phyloP scores from a whole-genome alignment of 30 jellyfish, hydroid and myxozoan species.

The Turritopsis dohrnii region DNA sequence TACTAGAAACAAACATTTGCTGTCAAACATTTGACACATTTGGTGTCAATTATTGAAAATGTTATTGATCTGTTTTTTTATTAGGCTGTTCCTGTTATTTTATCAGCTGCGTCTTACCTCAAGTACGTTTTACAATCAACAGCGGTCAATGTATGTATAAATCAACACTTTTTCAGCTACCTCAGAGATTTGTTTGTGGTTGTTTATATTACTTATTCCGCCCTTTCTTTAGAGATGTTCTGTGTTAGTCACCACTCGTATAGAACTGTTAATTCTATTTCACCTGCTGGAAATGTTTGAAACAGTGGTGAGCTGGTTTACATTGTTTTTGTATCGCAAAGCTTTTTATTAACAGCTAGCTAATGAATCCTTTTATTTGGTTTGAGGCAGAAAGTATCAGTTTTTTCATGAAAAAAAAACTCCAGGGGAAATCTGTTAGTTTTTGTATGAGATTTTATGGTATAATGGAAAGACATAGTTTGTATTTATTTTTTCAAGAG shows the following conservation, averaged over 20 bases:
- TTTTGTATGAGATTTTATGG: too few relatives aligned
- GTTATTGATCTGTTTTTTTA: background rate
- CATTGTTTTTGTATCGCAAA: too few relatives aligned
- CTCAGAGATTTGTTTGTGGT: too few relatives aligned
- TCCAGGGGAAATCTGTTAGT: too few relatives aligned
- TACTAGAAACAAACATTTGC: too few relatives aligned
- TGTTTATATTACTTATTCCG: background rate
- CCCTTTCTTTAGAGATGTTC: slow-evolving; percentile 5
- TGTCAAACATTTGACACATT: too few relatives aligned
- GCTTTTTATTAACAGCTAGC: too few relatives aligned
- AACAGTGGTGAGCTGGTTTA: slow-evolving; percentile 9
- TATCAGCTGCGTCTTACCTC: background rate
- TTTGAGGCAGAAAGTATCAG: too few relatives aligned
- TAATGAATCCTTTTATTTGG: too few relatives aligned
- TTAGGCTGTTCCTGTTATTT: background rate
- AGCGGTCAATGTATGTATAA: background rate
- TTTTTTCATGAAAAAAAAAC: too few relatives aligned
- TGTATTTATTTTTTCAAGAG: too few relatives aligned
- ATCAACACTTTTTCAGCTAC: background rate
- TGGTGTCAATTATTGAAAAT: background rate
- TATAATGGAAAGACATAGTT: too few relatives aligned
- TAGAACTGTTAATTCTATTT: background rate
- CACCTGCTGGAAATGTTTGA: background rate
- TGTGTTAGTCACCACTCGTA: slow-evolving; percentile 5
- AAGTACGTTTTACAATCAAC: background rate